Evolutionary conservation across 2,113 vertebrate genomes (phyloP).

Genomic region (Melanerpes aurifrons): DNA sequence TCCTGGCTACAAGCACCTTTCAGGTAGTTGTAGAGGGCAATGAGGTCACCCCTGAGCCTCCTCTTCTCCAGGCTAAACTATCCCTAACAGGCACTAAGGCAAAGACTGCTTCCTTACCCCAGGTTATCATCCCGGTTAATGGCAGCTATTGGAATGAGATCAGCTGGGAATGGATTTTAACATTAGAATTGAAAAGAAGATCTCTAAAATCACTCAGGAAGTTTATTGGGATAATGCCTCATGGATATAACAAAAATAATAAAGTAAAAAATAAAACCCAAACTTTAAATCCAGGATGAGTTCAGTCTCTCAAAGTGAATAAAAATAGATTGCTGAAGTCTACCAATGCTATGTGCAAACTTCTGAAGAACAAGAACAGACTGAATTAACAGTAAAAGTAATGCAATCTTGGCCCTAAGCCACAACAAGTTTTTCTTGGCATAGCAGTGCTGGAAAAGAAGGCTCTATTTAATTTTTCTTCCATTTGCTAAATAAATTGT

Average conservation of each 20-base stretch:
- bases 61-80: no score
- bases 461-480: not conserved
- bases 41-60: no score
- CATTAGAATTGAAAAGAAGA: not conserved
- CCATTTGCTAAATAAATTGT: not conserved
- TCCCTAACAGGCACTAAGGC: not conserved
- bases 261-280: not conserved
- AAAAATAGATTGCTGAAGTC: not conserved
- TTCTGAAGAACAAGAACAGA: not conserved
- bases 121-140: not conserved
- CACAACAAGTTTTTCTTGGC: slow-evolving; percentile 31
- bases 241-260: not conserved
- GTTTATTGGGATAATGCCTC: not conserved
- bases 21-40: no score
- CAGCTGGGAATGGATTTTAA: not conserved
- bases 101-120: not conserved
- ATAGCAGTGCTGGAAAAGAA: not conserved
- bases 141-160: not conserved
- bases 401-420: not conserved
- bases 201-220: not conserved
- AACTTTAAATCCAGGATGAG: not conserved
- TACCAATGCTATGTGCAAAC: not conserved
- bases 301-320: not conserved
- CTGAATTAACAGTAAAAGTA: slow-evolving; percentile 19
- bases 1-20: no score